Evolutionary conservation across 2,113 vertebrate species (phyloP), one percentile per base, ranked within the genome.

Genomic region (Empidonax traillii): DNA sequence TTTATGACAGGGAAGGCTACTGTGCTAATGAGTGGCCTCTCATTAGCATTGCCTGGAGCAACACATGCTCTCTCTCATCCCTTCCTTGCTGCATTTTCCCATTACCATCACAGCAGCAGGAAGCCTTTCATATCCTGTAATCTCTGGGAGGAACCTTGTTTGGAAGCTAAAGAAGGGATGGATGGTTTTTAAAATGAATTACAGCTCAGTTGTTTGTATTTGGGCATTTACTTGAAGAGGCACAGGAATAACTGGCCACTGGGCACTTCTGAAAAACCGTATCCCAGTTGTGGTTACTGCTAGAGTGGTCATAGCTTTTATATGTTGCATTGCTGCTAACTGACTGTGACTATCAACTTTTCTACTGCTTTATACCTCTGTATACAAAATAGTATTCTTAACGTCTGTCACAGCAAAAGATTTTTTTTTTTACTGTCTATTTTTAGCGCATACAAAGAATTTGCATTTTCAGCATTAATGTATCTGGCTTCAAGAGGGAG

Each of bases 21-120:
- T 71, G 89, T 92, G 84, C 76, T 94, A 91, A 94, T 93, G 91
- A 96, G 85, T 63, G 69, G 44, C 24, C 68, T 35, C 52, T 84
- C 79, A 77, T 90, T 89, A 97, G 56, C 86, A 92, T 75, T 85
- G 91, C 94, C 86, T 89, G 86, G 56, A 72, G 91, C 90, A 92
- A 39, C 76, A n/a, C 89, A n/a, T 75, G 68, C 56, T 92, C 68
- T 53, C 78, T 88, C 55, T 90, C n/a, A 62, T 76, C n/a, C 79
- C 86, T 47, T 87, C 17, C 68, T 89, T 88, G 55, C 83, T 52
- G 35, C 61, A 44, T 86, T 84, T 97, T 92, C 39, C 73, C 47
- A 75, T 93, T 94, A 39, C 76, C 35, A 55, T 47, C 47, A 37
- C 63, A 86, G 68, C 72, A 93, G 94, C 94, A 94, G 55, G 75